Evolutionary conservation across 2,888 invertebrate species (phyloP).

Genomic region (Ornithoptera priamus): DNA sequence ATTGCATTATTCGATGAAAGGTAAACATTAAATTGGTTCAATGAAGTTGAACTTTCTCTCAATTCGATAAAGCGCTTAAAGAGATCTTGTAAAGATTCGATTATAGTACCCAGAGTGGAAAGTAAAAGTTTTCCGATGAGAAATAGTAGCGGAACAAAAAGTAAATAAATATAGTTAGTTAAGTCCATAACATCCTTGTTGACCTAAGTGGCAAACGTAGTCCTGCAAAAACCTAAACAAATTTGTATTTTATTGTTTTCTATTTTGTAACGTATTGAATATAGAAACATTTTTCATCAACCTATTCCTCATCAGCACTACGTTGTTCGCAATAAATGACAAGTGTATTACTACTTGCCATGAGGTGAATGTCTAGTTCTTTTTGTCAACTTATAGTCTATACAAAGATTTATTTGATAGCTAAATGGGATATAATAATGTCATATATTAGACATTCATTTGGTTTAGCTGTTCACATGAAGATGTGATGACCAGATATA

Average conservation of each 20-base stretch:
- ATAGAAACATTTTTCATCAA: too few relatives aligned
- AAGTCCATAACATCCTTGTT: too few relatives aligned
- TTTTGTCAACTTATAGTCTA: background rate
- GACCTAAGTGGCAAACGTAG: too few relatives aligned
- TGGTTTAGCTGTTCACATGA: background rate
- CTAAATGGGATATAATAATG: background rate
- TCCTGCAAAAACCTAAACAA: too few relatives aligned
- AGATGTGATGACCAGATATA: background rate
- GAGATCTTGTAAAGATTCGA: slow-evolving; percentile 20
- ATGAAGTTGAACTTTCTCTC: slow-evolving; percentile 19
- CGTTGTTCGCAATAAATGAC: too few relatives aligned
- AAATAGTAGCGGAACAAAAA: slow-evolving; percentile 22
- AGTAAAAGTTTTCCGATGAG: slow-evolving; percentile 23
- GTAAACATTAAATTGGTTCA: slow-evolving; percentile 7
- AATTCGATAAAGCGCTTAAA: slow-evolving; percentile 23
- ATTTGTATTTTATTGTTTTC: background rate
- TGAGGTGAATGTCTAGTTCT: too few relatives aligned
- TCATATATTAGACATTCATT: background rate
- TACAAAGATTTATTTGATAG: background rate
- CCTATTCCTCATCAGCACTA: too few relatives aligned
- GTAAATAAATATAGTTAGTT: background rate
- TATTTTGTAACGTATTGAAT: background rate
- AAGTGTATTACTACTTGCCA: too few relatives aligned
- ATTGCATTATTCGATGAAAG: slow-evolving; percentile 2
- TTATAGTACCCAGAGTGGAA: slow-evolving; percentile 8